A percentile compares a stretch with the other conserved stretches of the same genome.
These are phyloP conservation scores for Hermaeophaga mercurialis DNA, from an alignment of 2,888 invertebrate species.

Conservation along the genomic window DNA sequence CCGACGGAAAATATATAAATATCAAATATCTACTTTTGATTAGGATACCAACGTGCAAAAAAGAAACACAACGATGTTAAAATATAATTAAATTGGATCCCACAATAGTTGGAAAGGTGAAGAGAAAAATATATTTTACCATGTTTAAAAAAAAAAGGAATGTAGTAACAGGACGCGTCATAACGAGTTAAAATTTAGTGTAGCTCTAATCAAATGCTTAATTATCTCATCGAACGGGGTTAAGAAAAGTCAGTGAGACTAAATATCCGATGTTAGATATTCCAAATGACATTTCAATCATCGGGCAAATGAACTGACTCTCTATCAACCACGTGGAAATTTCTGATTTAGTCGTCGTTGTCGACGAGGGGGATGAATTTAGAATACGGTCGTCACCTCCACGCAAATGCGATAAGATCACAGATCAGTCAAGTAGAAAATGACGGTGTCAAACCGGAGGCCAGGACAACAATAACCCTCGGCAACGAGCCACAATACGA, in stretches of 20 bases:
- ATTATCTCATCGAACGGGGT: neutral
- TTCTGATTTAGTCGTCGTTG: conserved; percentile 40
- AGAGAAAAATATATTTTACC: too few relatives aligned
- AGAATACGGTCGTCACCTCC: conserved; percentile 47
- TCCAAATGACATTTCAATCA: conserved; percentile 24
- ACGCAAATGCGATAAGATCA: conserved; percentile 54
- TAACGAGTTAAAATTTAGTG: too few relatives aligned
- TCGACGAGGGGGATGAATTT: conserved; percentile 39
- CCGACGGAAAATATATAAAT: too few relatives aligned
- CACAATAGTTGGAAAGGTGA: too few relatives aligned
- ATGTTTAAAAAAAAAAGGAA: too few relatives aligned
- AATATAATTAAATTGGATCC: too few relatives aligned
- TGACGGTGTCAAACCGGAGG: conserved; percentile 58
- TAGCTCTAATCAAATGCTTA: too few relatives aligned
- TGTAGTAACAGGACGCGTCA: too few relatives aligned
- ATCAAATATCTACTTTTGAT: too few relatives aligned
- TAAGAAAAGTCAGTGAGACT: neutral
- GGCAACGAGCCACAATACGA: conserved; percentile 44
- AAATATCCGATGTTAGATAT: conserved; percentile 14
- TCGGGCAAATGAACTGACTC: conserved; percentile 21
- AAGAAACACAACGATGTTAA: too few relatives aligned
- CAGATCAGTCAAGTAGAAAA: conserved; percentile 58
- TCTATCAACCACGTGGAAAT: conserved; percentile 30
- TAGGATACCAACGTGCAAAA: too few relatives aligned
- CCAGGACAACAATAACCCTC: conserved; percentile 53